Percentiles rank a stretch among this genome's conserved stretches.
Conservation (phyloP, 1,140 invertebrate species). For the Meteorus sp. region DNA sequence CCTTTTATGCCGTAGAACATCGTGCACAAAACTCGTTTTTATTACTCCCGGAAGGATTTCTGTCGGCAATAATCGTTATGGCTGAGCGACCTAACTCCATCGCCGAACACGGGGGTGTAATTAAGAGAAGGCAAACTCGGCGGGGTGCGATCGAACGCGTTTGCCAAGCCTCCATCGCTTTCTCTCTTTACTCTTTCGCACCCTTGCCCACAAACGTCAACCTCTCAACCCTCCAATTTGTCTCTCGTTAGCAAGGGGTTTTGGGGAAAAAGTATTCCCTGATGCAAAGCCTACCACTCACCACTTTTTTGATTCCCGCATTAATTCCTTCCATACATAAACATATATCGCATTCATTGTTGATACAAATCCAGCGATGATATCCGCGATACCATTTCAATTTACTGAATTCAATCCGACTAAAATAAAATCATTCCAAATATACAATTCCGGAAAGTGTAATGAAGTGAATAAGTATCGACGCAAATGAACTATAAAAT, state of each 20-base stretch:
- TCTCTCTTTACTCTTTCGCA: neutral
- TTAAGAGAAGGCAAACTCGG: constrained; percentile 16
- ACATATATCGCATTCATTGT: no score
- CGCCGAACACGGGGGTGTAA: constrained; percentile 5
- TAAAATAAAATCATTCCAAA: no score
- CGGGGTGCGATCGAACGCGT: neutral
- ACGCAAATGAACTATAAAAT: no score
- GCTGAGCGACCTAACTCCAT: constrained; percentile 5
- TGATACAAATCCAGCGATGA: no score
- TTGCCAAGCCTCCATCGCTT: neutral
- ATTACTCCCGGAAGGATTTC: neutral
- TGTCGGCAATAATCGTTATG: constrained; percentile 17
- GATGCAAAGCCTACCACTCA: neutral
- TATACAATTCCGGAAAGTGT: no score
- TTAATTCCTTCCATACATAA: neutral
- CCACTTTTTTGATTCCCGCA: neutral
- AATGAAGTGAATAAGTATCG: no score
- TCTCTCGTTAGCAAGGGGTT: constrained; percentile 16
- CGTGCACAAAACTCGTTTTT: neutral
- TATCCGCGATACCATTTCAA: no score
- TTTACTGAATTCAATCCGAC: no score
- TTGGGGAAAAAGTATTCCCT: neutral
- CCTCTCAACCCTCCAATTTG: constrained; percentile 17
- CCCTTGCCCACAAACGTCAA: constrained; percentile 5
- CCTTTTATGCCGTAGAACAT: no score